Conservation (phyloP, 2,888 invertebrate genomes). For the Steromphala cineraria region DNA sequence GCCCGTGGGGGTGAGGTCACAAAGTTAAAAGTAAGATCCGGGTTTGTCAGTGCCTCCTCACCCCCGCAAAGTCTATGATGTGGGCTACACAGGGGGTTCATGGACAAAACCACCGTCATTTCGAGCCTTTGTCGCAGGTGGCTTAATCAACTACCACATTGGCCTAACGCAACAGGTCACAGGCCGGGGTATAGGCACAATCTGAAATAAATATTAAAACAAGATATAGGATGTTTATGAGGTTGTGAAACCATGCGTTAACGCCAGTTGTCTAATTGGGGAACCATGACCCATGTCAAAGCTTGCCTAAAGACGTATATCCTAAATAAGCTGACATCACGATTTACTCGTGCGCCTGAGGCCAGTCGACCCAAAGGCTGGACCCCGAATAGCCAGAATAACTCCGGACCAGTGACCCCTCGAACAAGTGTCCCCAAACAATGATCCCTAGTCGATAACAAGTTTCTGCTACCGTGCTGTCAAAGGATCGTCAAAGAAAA, state of each 20-base stretch:
- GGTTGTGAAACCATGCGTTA: no score
- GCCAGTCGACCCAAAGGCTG: neutral
- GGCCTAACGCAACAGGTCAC: no score
- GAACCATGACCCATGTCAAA: no score
- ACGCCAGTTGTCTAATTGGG: no score
- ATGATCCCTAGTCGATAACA: neutral
- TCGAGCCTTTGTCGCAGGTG: neutral
- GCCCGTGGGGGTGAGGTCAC: conserved; percentile 1
- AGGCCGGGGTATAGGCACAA: no score
- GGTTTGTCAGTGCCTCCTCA: neutral
- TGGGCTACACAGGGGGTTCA: conserved; percentile 7
- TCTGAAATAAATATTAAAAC: no score
- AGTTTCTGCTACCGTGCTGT: neutral
- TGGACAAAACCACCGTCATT: conserved; percentile 12
- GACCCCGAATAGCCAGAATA: neutral
- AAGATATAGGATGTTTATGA: no score
- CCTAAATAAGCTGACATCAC: no score
- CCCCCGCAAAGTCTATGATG: conserved; percentile 3
- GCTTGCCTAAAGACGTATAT: no score
- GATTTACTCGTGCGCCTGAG: no score
- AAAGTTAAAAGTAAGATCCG: neutral
- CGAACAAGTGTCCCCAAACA: conserved; percentile 2
- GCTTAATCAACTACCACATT: no score
- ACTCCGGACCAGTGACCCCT: neutral
- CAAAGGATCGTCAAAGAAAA: neutral